Evolutionary conservation across 2,888 invertebrate species (phyloP).

Genomic region (Meloe dianella): DNA sequence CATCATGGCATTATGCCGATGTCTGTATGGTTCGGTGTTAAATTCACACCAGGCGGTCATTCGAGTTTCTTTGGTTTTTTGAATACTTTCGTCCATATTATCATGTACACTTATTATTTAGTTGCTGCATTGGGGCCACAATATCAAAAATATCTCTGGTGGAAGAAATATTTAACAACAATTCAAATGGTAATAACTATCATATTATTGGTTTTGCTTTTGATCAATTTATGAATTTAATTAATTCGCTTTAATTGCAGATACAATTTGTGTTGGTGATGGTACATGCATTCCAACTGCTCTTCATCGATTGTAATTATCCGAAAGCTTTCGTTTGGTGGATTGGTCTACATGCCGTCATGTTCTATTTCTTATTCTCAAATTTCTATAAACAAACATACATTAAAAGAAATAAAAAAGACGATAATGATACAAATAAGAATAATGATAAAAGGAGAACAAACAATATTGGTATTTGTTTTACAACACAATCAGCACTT

Average conservation of each 20-base stretch:
- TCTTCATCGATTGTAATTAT: constrained; percentile 89
- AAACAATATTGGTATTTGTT: constrained; percentile 51
- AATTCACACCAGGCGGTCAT: constrained; percentile 77
- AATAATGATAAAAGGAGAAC: constrained; percentile 30
- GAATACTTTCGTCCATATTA: constrained; percentile 92
- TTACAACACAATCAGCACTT: constrained; percentile 53
- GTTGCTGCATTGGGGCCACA: constrained; percentile 88
- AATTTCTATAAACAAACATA: constrained; percentile 88
- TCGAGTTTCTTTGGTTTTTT: constrained; percentile 92
- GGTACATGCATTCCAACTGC: constrained; percentile 86
- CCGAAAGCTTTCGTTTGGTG: constrained; percentile 88
- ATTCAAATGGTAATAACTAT: constrained; percentile 79
- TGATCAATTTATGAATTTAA: constrained; percentile 26
- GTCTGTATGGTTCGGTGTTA: constrained; percentile 80
- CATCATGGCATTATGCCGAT: constrained; percentile 98
- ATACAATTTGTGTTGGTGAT: constrained; percentile 88
- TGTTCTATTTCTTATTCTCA: constrained; percentile 92
- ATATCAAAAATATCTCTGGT: constrained; percentile 89
- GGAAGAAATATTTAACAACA: constrained; percentile 92
- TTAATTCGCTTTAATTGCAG: constrained; percentile 57
- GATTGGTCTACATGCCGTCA: constrained; percentile 89
- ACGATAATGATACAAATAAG: constrained; percentile 56
- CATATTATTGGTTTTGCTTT: no score
- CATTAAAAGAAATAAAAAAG: constrained; percentile 57
- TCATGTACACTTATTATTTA: constrained; percentile 94